Conservation (phyloP, 2,888 invertebrate genomes). For the Ormia ochracea region DNA sequence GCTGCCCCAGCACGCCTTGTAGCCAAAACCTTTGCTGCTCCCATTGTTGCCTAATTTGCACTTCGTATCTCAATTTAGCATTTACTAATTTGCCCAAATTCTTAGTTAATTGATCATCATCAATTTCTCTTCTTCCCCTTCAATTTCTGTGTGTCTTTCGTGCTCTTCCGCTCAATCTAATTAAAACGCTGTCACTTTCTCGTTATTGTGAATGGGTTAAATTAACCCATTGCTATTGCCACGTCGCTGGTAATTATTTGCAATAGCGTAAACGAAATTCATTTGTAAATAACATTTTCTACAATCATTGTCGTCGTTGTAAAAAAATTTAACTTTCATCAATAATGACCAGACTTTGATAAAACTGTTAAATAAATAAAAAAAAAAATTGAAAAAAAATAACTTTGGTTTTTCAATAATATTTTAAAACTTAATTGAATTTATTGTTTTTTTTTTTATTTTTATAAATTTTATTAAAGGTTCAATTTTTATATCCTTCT, state of each 20-base stretch:
- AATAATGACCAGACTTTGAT: constrained; percentile 57
- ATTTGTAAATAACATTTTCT: constrained; percentile 73
- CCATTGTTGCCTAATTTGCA: constrained; percentile 69
- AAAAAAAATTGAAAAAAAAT: no score
- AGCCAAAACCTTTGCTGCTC: constrained; percentile 70
- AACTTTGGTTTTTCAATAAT: no score
- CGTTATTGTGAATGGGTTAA: constrained; percentile 34
- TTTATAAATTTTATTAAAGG: no score
- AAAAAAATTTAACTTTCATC: constrained; percentile 71
- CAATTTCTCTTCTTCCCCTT: neutral
- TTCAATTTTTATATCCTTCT: no score
- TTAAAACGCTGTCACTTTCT: neutral
- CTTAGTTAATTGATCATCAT: constrained; percentile 32
- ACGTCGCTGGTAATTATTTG: constrained; percentile 47
- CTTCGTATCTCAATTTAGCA: neutral
- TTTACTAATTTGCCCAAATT: constrained; percentile 42
- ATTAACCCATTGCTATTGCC: constrained; percentile 52
- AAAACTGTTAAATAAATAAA: constrained; percentile 58
- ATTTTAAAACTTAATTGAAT: no score
- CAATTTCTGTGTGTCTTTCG: neutral
- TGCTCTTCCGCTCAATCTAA: neutral
- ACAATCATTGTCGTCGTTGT: constrained; percentile 72
- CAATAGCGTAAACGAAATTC: constrained; percentile 71
- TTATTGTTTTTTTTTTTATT: no score
- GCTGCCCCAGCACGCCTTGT: constrained; percentile 72